Conservation (phyloP, 2,113 vertebrate species). For the Leptobrachium leishanense region DNA sequence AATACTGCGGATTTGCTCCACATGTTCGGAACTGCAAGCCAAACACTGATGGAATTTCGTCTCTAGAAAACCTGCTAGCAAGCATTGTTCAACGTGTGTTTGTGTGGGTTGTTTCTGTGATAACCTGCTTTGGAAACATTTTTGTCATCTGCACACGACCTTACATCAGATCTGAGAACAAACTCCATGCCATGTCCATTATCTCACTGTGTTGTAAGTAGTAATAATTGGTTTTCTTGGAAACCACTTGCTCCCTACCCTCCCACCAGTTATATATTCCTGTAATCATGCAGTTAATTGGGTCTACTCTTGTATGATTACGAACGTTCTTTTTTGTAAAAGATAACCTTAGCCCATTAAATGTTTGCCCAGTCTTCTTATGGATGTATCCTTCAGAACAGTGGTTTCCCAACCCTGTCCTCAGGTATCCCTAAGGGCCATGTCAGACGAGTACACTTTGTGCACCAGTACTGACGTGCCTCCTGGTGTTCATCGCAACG, state of each 20-base stretch:
- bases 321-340: too few relatives aligned
- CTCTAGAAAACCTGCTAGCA: slow-evolving; percentile 90
- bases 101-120: slow-evolving; percentile 93
- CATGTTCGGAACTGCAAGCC: slow-evolving; percentile 96
- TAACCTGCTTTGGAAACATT: slow-evolving; percentile 94
- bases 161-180: slow-evolving; percentile 93
- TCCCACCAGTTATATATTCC: neutral
- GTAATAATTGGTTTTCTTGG: neutral
- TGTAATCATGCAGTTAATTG: neutral
- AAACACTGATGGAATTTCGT: slow-evolving; percentile 95
- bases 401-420: too few relatives aligned
- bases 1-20: slow-evolving; percentile 93
- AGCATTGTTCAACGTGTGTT: slow-evolving; percentile 93
- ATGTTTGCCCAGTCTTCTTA: too few relatives aligned
- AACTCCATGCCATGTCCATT: slow-evolving; percentile 91
- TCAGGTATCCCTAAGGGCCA: too few relatives aligned
- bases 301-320: neutral
- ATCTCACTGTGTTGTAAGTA: slow-evolving; percentile 98
- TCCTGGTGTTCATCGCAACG: too few relatives aligned
- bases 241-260: neutral
- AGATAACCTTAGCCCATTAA: too few relatives aligned
- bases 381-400: too few relatives aligned
- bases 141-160: slow-evolving; percentile 95
- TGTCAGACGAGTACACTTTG: too few relatives aligned
- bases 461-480: too few relatives aligned